Base-by-base conservation (phyloP, 1,140 invertebrate species). In the Anadara kagoshimensis region DNA sequence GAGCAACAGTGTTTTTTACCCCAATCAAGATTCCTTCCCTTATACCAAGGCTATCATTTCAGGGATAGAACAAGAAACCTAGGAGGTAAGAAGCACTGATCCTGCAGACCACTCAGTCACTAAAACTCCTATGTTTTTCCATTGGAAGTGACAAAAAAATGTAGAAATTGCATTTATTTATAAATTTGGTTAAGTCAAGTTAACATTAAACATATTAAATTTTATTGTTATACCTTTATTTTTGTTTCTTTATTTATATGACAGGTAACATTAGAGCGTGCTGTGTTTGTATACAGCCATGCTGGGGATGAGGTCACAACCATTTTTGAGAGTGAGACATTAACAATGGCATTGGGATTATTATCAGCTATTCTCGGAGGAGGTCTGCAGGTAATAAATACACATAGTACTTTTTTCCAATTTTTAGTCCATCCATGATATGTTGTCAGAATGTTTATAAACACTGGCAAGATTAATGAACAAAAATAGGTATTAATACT, bases 311-410 rank as follows among this genome's bases (percentile, higher is more conserved):
- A 80, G 5, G 43, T 64, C 18, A 77, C 72, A n/a, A 72, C 71
- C n/a, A 36, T 75, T 11, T 87, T 88, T 81, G 84, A 86, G 69
- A 83, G 66, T 59, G 87, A 89, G 64, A 87, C 87, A 14, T 41
- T 88, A 11, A 81, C 82, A n/a, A 87, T 89, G 85, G 86, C 88
- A 12, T 79, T 89, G 73, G 84, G 85, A 20, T 58, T 89, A 22
- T 64, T 89, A 26, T 85, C 87, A 10, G 81, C 86, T 49, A 61
- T 88, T 5, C 51, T 86, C 24, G 78, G 75, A 51, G 83, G 83
- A n/a, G 79, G 77, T 29, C 44, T 79, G 8, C 45, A 83, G 83
- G 85, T 86, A 69, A 44, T 59, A 24, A 43, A 7, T 5, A 16
- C 16, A 47, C 45, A 47, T 10, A 47, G 8, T 10, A 10, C 16